Evolutionary conservation across 2,797 vertebrate genomes (phyloP).

Genomic region (Bovichtus diacanthus): DNA sequence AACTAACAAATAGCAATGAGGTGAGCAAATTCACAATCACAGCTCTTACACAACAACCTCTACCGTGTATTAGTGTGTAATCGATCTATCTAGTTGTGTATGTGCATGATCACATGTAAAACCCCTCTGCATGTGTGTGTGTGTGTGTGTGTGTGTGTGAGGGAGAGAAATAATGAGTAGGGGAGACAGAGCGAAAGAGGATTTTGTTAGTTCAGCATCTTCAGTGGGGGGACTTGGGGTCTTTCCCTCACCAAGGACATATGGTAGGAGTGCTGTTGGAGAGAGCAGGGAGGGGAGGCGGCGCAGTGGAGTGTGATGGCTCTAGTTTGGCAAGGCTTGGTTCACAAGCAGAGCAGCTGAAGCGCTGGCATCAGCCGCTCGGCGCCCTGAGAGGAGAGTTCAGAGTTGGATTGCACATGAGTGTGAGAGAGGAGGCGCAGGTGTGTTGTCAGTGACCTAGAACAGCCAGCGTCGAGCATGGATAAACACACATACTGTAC

Average conservation of each 20-base stretch:
- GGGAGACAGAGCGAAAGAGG: constrained; percentile 42
- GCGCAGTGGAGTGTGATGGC: constrained; percentile 31
- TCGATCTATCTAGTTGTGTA: constrained; percentile 25
- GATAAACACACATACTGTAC: constrained; percentile 63
- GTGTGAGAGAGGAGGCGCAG: constrained; percentile 69
- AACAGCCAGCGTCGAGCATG: constrained; percentile 65
- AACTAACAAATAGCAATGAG: constrained; percentile 23
- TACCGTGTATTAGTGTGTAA: constrained; percentile 35
- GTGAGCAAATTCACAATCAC: constrained; percentile 34
- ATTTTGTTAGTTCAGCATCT: constrained; percentile 80
- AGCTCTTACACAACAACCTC: constrained; percentile 43
- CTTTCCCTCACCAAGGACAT: constrained; percentile 77
- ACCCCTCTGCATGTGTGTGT: constrained; percentile 8
- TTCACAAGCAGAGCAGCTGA: constrained; percentile 60
- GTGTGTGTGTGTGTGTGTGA: constrained; percentile 20
- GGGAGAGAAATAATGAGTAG: constrained; percentile 34
- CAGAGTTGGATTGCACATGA: constrained; percentile 64
- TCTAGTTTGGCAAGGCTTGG: constrained; percentile 40
- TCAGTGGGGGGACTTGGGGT: constrained; percentile 59
- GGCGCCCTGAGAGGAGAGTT: constrained; percentile 25
- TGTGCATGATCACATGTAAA: constrained; percentile 11
- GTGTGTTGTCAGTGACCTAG: constrained; percentile 81
- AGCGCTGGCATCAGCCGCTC: constrained; percentile 61
- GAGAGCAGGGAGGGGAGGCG: constrained; percentile 25
- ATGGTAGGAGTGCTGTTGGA: constrained; percentile 59